Percentiles rank a stretch among this genome's conserved stretches.
phyloP scores from a whole-genome alignment of 1,140 invertebrate species.

The Drosophila bifasciata region DNA sequence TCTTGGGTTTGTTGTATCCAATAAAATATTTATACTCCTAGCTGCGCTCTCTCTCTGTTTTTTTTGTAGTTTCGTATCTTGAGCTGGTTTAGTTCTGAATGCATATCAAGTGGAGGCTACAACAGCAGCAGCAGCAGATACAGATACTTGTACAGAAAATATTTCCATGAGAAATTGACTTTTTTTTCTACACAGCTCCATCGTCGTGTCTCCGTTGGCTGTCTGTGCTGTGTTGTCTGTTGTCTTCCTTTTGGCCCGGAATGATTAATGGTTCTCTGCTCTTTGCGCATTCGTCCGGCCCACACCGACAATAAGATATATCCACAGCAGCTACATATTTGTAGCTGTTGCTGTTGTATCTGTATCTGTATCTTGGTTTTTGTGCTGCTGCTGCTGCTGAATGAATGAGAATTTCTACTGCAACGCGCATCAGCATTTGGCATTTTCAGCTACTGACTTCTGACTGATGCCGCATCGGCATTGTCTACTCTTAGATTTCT shows the following conservation, averaged over 20 bases:
- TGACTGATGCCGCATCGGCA: slow-evolving; percentile 28
- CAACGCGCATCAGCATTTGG: slow-evolving; percentile 62
- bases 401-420: slow-evolving; percentile 61
- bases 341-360: slow-evolving; percentile 39
- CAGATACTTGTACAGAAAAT: slow-evolving; percentile 65
- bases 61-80: slow-evolving; percentile 7
- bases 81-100: slow-evolving; percentile 36
- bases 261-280: slow-evolving; percentile 83
- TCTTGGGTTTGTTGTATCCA: slow-evolving; percentile 15
- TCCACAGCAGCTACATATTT: slow-evolving; percentile 35
- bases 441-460: slow-evolving; percentile 60
- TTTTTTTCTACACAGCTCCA: slow-evolving; percentile 73
- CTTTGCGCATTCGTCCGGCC: slow-evolving; percentile 68
- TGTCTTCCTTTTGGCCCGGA: slow-evolving; percentile 70
- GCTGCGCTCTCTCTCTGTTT: background rate
- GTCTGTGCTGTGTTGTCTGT: slow-evolving; percentile 58
- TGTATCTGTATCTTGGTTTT: slow-evolving; percentile 59
- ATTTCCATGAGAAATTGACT: slow-evolving; percentile 84
- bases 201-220: slow-evolving; percentile 58
- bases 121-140: slow-evolving; percentile 51
- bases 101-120: slow-evolving; percentile 61
- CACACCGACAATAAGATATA: slow-evolving; percentile 33
- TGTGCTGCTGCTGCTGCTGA: slow-evolving; percentile 26
- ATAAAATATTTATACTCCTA: slow-evolving; percentile 41
- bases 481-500: slow-evolving; percentile 19